phyloP scores from a whole-genome alignment of 64 coral and sea anemone species.

The Actinia equina region DNA sequence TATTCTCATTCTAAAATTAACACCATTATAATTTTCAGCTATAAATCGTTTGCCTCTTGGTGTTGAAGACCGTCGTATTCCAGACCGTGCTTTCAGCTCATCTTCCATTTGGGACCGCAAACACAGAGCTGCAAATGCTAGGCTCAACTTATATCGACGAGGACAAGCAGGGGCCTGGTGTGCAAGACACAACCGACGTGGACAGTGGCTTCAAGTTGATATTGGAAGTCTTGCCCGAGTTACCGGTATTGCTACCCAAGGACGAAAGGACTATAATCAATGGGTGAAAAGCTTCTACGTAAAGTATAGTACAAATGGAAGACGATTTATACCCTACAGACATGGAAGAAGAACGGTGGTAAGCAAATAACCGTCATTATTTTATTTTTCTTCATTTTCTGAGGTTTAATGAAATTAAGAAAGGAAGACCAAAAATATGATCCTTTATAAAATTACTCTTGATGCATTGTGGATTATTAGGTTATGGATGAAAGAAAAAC shows the following conservation, averaged over 20 bases:
- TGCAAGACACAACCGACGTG: conserved; percentile 42
- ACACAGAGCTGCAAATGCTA: conserved; percentile 52
- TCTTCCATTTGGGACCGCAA: conserved; percentile 64
- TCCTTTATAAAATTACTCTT: too few species aligned
- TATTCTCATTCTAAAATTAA: too few species aligned
- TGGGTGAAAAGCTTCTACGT: conserved; percentile 86
- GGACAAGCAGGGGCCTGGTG: conserved; percentile 56
- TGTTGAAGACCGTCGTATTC: conserved; percentile 70
- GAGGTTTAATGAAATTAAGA: too few species aligned
- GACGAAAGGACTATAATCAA: conserved; percentile 55
- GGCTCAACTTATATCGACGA: conserved; percentile 48
- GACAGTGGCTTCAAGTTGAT: conserved; percentile 81
- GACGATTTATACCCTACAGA: conserved; percentile 57
- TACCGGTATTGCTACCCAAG: conserved; percentile 61
- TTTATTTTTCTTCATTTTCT: too few species aligned
- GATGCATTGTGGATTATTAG: too few species aligned
- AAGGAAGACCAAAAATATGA: too few species aligned
- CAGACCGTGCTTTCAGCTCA: conserved; percentile 44
- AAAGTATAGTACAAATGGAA: conserved; percentile 59
- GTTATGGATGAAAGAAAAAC: too few species aligned
- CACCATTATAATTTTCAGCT: too few species aligned
- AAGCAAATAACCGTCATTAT: background rate
- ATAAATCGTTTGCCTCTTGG: conserved; percentile 36
- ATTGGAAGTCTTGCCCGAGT: conserved; percentile 23
- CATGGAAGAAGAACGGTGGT: conserved; percentile 38